Evolutionary conservation across 1,140 invertebrate genomes (phyloP).

Genomic region (Elysia chlorotica): DNA sequence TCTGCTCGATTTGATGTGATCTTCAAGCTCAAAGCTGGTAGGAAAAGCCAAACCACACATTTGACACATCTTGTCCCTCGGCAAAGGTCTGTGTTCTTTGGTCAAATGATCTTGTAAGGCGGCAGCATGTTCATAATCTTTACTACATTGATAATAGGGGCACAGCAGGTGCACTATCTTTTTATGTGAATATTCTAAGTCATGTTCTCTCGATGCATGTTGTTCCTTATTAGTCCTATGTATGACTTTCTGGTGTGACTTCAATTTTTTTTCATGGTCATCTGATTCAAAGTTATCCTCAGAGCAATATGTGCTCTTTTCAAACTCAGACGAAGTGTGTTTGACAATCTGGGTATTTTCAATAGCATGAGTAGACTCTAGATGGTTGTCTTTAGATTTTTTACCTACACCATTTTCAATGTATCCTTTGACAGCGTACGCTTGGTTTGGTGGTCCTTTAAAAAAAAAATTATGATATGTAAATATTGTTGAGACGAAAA

Average conservation of each 20-base stretch:
- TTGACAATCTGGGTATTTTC: too few species aligned
- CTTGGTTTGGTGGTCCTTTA: neutral
- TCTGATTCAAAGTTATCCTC: too few species aligned
- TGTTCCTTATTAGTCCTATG: too few species aligned
- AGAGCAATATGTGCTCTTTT: too few species aligned
- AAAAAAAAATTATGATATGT: neutral
- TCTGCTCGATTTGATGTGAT: too few species aligned
- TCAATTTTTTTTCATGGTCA: neutral
- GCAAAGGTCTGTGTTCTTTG: conserved; percentile 9
- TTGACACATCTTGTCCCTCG: conserved; percentile 19
- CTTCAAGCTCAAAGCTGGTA: too few species aligned
- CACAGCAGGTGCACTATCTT: too few species aligned
- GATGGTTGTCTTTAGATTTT: neutral
- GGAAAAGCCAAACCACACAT: conserved; percentile 7
- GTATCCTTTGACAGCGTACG: neutral
- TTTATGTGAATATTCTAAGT: too few species aligned
- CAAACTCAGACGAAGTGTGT: too few species aligned
- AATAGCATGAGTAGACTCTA: neutral
- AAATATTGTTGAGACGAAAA: neutral
- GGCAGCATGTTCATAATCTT: neutral
- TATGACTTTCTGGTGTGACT: too few species aligned
- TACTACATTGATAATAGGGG: conserved; percentile 8
- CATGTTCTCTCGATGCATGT: too few species aligned
- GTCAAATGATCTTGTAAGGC: conserved; percentile 1
- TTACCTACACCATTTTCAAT: neutral